A percentile compares a stretch with the other conserved stretches of the same genome.
phyloP scores from a whole-genome alignment of 2,797 vertebrate species.

The Podarcis lilfordi region DNA sequence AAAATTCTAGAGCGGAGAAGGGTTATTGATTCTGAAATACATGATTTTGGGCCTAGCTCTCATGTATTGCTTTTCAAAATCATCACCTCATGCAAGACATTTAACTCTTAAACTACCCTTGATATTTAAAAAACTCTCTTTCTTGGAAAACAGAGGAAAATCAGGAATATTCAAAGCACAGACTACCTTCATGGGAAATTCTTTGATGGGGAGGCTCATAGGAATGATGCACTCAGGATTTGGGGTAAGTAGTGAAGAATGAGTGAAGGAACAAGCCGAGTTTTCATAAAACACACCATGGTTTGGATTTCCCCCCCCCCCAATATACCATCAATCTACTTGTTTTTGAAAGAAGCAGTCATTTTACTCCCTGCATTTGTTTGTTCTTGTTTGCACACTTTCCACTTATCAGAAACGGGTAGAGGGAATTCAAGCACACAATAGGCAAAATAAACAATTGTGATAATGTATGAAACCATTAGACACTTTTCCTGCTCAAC shows the following conservation, averaged over 20 bases:
- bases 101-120: background rate
- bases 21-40: background rate
- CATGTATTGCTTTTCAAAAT: background rate
- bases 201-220: background rate
- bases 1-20: rapidly evolving
- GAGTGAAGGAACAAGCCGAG: too few species aligned
- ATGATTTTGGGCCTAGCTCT: background rate
- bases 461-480: background rate
- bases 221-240: too few species aligned
- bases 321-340: too few species aligned
- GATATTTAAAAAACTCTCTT: background rate
- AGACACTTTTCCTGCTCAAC: background rate
- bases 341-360: background rate
- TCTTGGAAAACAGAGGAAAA: background rate
- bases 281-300: too few species aligned
- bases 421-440: background rate
- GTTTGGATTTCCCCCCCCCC: too few species aligned
- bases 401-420: background rate
- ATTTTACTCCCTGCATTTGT: background rate
- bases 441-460: background rate
- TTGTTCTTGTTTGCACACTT: background rate
- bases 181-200: background rate
- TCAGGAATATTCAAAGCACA: background rate
- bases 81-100: background rate
- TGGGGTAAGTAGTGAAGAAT: too few species aligned